Conservation (phyloP, 2,888 invertebrate genomes). For the Ditula angustiorana region DNA sequence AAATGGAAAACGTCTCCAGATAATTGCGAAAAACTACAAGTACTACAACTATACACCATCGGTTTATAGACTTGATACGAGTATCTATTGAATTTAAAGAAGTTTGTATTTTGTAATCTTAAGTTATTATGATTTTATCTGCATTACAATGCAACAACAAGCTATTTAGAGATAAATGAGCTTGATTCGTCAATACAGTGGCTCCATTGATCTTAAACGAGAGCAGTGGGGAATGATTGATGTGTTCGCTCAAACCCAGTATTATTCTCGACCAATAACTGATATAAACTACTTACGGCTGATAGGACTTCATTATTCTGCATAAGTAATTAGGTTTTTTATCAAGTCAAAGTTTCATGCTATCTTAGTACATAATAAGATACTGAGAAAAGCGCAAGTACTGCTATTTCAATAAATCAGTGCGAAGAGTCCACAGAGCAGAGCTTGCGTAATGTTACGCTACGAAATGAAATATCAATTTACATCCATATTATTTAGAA, state of each 20-base stretch:
- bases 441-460: no score
- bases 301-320: not conserved
- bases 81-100: no score
- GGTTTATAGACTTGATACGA: no score
- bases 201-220: constrained; percentile 71
- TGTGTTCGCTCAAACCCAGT: constrained; percentile 55
- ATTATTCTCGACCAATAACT: constrained; percentile 41
- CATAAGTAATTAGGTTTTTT: not conserved
- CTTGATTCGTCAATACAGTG: constrained; percentile 61
- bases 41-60: no score
- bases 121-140: constrained; percentile 17
- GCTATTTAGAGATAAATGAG: constrained; percentile 62
- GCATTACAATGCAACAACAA: constrained; percentile 53
- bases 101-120: constrained; percentile 18
- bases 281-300: constrained; percentile 11
- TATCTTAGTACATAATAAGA: no score
- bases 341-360: not conserved
- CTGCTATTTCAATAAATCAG: no score
- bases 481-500: no score
- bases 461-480: no score
- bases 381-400: no score
- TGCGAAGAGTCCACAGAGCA: no score
- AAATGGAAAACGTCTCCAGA: no score
- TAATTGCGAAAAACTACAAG: no score
- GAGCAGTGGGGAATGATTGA: constrained; percentile 71